Conservation (phyloP, 2,113 vertebrate genomes). For the Lonchura striata region DNA sequence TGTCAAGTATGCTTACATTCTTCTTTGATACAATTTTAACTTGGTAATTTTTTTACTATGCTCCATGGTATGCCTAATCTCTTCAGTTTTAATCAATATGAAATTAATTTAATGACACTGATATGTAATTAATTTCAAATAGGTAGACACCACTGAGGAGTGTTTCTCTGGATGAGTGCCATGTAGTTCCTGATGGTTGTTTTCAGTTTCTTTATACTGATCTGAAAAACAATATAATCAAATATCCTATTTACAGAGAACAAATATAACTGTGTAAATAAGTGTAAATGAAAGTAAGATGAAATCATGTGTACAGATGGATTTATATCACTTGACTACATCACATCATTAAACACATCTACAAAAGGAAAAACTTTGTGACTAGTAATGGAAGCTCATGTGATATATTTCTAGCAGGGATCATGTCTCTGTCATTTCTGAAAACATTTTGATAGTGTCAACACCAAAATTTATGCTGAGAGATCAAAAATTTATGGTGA, state of each 20-base stretch:
- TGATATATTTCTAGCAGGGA: neutral
- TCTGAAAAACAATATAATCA: neutral
- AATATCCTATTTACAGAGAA: neutral
- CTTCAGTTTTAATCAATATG: neutral
- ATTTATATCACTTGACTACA: neutral
- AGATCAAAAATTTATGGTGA: neutral
- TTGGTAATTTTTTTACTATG: neutral
- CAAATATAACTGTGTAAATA: neutral
- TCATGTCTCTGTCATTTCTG: neutral
- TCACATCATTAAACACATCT: neutral
- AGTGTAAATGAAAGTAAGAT: neutral
- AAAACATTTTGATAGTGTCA: neutral
- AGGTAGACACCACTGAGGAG: neutral
- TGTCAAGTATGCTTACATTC: neutral
- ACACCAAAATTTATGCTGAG: neutral
- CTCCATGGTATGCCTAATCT: neutral
- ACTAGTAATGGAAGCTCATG: neutral
- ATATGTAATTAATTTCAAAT: neutral
- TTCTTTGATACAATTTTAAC: neutral
- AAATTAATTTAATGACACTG: neutral
- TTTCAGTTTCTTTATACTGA: neutral
- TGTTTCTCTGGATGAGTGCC: neutral
- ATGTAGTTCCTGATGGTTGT: neutral
- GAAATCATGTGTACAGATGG: neutral
- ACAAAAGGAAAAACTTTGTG: neutral